Evolutionary conservation across 1,140 invertebrate genomes (phyloP).

Genomic region (Dendrolimus punctatus): DNA sequence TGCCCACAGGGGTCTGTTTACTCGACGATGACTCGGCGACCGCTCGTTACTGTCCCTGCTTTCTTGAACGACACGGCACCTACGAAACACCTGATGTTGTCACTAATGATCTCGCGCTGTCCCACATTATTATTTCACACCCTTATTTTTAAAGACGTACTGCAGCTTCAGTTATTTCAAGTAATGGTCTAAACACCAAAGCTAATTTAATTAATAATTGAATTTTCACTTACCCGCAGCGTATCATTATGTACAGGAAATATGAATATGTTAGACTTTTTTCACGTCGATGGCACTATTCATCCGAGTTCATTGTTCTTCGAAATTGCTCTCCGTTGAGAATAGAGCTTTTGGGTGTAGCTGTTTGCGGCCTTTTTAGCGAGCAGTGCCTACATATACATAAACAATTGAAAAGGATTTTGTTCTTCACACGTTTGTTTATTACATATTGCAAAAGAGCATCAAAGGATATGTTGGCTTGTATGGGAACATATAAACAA

Average conservation of each 20-base stretch:
- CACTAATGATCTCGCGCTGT: constrained; percentile 53
- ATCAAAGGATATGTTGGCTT: too few relatives aligned
- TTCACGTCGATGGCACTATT: constrained; percentile 57
- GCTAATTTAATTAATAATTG: too few relatives aligned
- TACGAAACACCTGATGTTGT: constrained; percentile 25
- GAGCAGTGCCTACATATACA: constrained; percentile 7
- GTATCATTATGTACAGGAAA: constrained; percentile 22
- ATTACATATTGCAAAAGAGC: too few relatives aligned
- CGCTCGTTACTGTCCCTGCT: constrained; percentile 62
- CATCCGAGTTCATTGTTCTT: constrained; percentile 65
- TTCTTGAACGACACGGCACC: constrained; percentile 31
- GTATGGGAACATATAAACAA: too few relatives aligned
- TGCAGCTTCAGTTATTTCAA: not conserved
- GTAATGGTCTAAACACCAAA: too few relatives aligned
- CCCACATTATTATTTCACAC: constrained; percentile 10
- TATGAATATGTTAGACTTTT: constrained; percentile 62
- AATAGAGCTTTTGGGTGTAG: constrained; percentile 48
- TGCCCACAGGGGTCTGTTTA: constrained; percentile 52
- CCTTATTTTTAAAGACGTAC: constrained; percentile 11
- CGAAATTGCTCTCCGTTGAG: constrained; percentile 60
- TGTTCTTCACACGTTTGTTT: not conserved
- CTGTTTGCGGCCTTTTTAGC: constrained; percentile 24
- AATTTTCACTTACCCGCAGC: constrained; percentile 17
- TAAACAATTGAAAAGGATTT: constrained; percentile 7
- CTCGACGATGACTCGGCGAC: constrained; percentile 49